Evolutionary conservation across 1,140 invertebrate species (phyloP).

Genomic region (Pseudomyrmex concolor): DNA sequence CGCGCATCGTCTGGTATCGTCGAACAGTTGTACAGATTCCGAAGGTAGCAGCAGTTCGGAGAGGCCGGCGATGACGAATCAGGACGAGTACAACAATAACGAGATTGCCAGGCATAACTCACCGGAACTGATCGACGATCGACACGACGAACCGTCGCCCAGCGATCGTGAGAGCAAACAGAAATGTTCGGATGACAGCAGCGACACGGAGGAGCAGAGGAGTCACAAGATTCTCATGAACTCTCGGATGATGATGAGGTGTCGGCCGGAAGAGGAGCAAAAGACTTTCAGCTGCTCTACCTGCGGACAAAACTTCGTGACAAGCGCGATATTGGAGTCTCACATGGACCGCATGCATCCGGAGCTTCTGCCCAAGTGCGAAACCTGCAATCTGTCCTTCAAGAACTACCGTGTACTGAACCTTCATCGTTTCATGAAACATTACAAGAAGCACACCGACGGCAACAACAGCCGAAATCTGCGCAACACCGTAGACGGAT

Average conservation of each 20-base stretch:
- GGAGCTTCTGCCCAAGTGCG: slow-evolving; percentile 89
- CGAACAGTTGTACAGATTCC: slow-evolving; percentile 79
- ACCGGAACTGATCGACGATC: slow-evolving; percentile 67
- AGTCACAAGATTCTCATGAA: slow-evolving; percentile 76
- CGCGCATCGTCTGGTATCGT: slow-evolving; percentile 82
- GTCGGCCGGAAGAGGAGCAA: slow-evolving; percentile 27
- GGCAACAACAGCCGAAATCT: slow-evolving; percentile 71
- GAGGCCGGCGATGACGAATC: slow-evolving; percentile 81
- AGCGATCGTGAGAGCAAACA: slow-evolving; percentile 67
- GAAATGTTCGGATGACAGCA: slow-evolving; percentile 70
- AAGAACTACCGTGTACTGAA: slow-evolving; percentile 89
- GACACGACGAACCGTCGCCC: slow-evolving; percentile 11
- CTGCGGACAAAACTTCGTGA: slow-evolving; percentile 88
- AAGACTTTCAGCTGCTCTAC: slow-evolving; percentile 84
- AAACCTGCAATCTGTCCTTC: slow-evolving; percentile 89
- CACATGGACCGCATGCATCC: slow-evolving; percentile 91
- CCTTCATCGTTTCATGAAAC: slow-evolving; percentile 87
- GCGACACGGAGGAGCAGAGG: slow-evolving; percentile 70
- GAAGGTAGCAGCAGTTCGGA: slow-evolving; percentile 84
- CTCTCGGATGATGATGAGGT: slow-evolving; percentile 61
- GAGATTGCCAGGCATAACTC: slow-evolving; percentile 80
- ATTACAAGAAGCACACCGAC: slow-evolving; percentile 83
- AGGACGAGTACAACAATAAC: slow-evolving; percentile 83
- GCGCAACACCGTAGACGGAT: slow-evolving; percentile 86
- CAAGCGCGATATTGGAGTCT: slow-evolving; percentile 86